Evolutionary conservation across 2,888 invertebrate genomes (phyloP).

Genomic region (Rhyacophila evoluta): DNA sequence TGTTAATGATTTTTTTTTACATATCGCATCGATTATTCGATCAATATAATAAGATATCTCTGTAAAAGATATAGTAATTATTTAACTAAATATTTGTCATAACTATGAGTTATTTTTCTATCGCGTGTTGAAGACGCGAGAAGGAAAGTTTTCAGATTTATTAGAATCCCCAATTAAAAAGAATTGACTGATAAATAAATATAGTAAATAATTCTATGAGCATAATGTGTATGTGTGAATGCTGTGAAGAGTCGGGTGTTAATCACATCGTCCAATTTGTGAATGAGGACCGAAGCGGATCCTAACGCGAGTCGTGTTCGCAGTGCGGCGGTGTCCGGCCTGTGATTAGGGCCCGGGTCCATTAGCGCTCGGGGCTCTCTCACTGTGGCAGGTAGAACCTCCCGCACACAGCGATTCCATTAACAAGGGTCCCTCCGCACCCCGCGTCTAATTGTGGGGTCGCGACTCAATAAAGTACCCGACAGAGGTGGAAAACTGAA

Average conservation of each 20-base stretch:
- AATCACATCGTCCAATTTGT: conserved; percentile 17
- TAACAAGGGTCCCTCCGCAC: conserved; percentile 19
- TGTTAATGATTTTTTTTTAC: too few relatives aligned
- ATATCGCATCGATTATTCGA: too few relatives aligned
- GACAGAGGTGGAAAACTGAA: background rate
- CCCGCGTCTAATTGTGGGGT: conserved; percentile 19
- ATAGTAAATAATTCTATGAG: too few relatives aligned
- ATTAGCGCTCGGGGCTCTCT: background rate
- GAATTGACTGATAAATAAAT: too few relatives aligned
- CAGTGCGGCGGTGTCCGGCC: conserved; percentile 6
- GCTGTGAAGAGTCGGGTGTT: background rate
- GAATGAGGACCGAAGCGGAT: background rate
- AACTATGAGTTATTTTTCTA: too few relatives aligned
- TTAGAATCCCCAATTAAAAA: too few relatives aligned
- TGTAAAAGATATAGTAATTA: too few relatives aligned
- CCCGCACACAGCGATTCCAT: conserved; percentile 22
- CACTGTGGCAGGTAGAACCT: background rate
- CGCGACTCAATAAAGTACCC: conserved; percentile 8
- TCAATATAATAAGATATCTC: too few relatives aligned
- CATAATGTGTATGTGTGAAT: background rate
- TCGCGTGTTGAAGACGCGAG: too few relatives aligned
- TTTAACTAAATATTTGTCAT: too few relatives aligned
- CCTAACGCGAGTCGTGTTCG: background rate
- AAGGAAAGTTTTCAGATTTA: too few relatives aligned
- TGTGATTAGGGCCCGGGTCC: background rate